These are phyloP conservation scores for Agapornis roseicollis DNA, from an alignment of 2,113 vertebrate species.

Conservation along the genomic window DNA sequence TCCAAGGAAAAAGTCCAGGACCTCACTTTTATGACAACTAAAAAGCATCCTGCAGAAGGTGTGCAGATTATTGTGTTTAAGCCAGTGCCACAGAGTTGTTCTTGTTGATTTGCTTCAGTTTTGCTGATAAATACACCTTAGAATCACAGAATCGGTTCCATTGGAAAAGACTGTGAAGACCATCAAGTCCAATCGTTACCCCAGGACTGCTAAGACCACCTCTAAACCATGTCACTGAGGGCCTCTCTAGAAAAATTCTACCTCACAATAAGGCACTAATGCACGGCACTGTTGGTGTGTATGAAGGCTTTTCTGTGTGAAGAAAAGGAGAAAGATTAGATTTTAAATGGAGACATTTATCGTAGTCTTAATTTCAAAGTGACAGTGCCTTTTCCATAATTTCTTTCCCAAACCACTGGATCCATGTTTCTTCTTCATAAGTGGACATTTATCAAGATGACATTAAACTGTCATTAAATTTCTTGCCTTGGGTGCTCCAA, in stretches of 20 bases:
- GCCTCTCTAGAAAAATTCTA: not conserved
- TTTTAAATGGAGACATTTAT: not conserved
- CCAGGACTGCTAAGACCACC: not conserved
- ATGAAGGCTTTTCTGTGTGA: not conserved
- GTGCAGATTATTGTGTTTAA: not conserved
- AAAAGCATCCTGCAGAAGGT: not conserved
- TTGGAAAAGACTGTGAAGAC: not conserved
- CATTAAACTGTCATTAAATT: constrained; percentile 21
- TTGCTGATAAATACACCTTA: not conserved
- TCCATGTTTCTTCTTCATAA: not conserved
- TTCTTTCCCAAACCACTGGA: not conserved
- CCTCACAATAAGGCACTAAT: not conserved
- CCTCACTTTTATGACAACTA: not conserved
- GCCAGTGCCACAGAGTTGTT: not conserved
- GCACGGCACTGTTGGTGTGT: not conserved
- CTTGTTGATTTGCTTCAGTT: not conserved
- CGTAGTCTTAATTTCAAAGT: not conserved
- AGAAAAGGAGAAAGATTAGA: not conserved
- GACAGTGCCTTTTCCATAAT: not conserved
- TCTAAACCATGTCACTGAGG: not conserved
- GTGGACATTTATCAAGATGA: constrained; percentile 18
- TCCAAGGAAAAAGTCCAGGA: not conserved
- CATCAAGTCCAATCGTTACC: not conserved
- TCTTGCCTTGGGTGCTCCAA: constrained; percentile 7
- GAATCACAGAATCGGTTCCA: not conserved